Evolutionary conservation across 2,113 vertebrate genomes (phyloP), one percentile per base, ranked within the genome.

Genomic region (Astur gentilis): DNA sequence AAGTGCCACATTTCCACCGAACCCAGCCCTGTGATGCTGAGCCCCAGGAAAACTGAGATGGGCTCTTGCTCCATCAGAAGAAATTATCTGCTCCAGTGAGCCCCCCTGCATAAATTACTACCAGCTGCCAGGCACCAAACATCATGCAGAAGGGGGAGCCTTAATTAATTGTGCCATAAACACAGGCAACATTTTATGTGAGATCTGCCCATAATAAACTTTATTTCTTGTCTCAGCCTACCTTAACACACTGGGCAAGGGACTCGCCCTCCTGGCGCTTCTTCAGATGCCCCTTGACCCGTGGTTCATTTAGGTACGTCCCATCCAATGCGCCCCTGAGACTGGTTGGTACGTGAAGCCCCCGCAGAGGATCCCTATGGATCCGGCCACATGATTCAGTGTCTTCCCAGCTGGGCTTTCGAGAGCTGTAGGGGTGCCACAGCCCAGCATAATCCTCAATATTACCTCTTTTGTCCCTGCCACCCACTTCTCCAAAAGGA

Each of bases 171-270:
- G 12, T 67, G 77, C 62, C 44, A 20, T 32, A 27, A 62, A 60
- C 9, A 67, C 25, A 34, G 29, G 57, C 60, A 62, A 50, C 0
- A 0, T 36, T 67, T 57, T 10, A 73, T 4, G 27, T 0, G 0
- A 44, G 17, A 50, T 38, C 34, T 69, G 47, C 40, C 86, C 52
- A 18, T 9, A 47, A 36, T 5, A 38, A 54, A 21, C 31, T 14
- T 52, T 3, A 18, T 18, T 23, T 25, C 20, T 42, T 27, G 9
- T n/a, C 38, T 50, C 72, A 83, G 76, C 92, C 93, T 98, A 99
- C 99, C 99, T 99, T 98, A 65, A 99, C 87, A 62, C 98, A 98
- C 44, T 99, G 98, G 61, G 98, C 84, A 34, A 99, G 98, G 14
- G 99, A 98, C 32, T 97, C 95, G 3, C 47, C 95, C 20, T 82